These are phyloP conservation scores for Metopolophium dirhodum DNA, from an alignment of 1,140 invertebrate genomes.

Conservation along the genomic window DNA sequence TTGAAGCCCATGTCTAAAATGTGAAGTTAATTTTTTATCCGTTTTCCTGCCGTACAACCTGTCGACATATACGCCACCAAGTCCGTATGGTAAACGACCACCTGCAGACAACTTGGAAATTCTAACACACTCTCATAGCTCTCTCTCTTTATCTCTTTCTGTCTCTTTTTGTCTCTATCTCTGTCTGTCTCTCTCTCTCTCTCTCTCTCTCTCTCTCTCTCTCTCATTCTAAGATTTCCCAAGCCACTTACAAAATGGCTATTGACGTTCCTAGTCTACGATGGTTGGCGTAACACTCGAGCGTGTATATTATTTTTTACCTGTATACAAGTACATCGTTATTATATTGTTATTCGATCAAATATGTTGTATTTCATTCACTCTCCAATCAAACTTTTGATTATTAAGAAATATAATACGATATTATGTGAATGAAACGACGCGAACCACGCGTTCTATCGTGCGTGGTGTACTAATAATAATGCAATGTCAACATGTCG, in stretches of 20 bases:
- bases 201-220: no score
- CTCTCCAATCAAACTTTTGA: neutral
- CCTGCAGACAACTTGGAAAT: neutral
- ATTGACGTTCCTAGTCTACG: no score
- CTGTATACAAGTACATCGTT: neutral
- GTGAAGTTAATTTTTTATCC: no score
- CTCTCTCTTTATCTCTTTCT: no score
- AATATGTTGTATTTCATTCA: no score
- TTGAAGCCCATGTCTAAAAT: no score
- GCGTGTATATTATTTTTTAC: no score
- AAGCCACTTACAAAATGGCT: no score
- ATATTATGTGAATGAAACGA: neutral
- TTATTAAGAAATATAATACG: neutral
- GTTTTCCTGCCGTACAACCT: no score
- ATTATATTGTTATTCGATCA: neutral
- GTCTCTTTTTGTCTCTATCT: neutral
- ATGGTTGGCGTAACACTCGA: no score
- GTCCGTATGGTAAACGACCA: neutral
- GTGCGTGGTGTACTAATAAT: neutral
- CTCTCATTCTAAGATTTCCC: no score
- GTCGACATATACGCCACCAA: neutral
- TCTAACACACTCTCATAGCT: neutral
- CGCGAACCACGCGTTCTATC: neutral
- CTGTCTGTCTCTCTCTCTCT: no score
- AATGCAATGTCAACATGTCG: neutral